phyloP scores from a whole-genome alignment of 2,113 vertebrate species.

The Pelecanus crispus region DNA sequence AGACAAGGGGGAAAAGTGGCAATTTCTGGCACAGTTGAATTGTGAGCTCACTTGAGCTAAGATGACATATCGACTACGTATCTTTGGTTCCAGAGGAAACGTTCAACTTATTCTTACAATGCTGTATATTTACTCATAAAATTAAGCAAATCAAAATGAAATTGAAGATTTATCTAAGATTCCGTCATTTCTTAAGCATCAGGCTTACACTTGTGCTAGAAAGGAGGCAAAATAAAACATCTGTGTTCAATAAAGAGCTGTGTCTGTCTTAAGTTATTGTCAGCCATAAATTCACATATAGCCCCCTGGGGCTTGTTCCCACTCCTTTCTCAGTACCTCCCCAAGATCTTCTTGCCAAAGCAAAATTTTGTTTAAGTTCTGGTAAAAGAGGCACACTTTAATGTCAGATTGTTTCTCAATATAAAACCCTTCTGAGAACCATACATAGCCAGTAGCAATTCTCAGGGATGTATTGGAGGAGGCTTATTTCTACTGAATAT shows the following conservation, averaged over 20 bases:
- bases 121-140: neutral
- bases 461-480: neutral
- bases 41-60: neutral
- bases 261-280: constrained; percentile 56
- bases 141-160: neutral
- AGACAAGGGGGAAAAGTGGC: neutral
- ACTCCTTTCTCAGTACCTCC: neutral
- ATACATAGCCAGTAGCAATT: constrained; percentile 13
- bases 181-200: neutral
- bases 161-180: neutral
- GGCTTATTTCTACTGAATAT: neutral
- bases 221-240: constrained; percentile 46
- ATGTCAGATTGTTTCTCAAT: neutral
- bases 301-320: constrained; percentile 11
- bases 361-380: constrained; percentile 48
- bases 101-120: neutral
- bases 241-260: constrained; percentile 50
- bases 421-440: constrained; percentile 42
- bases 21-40: neutral
- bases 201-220: neutral
- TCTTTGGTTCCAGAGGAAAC: neutral
- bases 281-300: constrained; percentile 54
- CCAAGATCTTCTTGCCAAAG: constrained; percentile 31
- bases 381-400: constrained; percentile 11
- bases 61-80: neutral